These are phyloP conservation scores for Clistopyga incitator DNA, from an alignment of 2,888 invertebrate species.

Conservation along the genomic window DNA sequence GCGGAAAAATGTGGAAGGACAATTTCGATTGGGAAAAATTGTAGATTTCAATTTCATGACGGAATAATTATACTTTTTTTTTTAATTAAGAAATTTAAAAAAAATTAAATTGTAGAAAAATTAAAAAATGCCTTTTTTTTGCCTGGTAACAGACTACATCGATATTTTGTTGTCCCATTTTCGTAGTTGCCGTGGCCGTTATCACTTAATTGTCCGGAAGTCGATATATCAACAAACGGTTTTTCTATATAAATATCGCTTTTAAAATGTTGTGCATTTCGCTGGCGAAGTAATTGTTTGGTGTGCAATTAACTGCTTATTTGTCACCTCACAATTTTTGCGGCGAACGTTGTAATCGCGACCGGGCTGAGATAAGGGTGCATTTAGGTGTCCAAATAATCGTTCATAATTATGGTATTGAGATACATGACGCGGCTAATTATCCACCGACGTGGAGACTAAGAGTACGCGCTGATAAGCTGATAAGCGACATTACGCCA, in stretches of 20 bases:
- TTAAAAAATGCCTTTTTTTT: not conserved
- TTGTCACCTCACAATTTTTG: slow-evolving; percentile 20
- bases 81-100: no score
- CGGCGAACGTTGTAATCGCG: not conserved
- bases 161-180: not conserved
- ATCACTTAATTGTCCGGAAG: not conserved
- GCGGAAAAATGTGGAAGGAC: no score
- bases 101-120: no score
- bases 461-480: not conserved
- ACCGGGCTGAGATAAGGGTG: slow-evolving; percentile 16
- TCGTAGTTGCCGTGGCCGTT: not conserved
- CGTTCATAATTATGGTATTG: slow-evolving; percentile 21
- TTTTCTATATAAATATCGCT: slow-evolving; percentile 18
- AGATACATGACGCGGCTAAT: not conserved
- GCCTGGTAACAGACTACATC: not conserved
- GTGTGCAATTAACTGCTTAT: slow-evolving; percentile 18
- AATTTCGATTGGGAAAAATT: no score
- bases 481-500: slow-evolving; percentile 12
- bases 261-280: slow-evolving; percentile 4
- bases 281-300: not conserved
- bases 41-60: no score
- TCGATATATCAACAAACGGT: not conserved
- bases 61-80: no score
- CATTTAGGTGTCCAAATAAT: slow-evolving; percentile 26
- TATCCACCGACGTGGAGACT: not conserved